Conservation (phyloP, 2,113 vertebrate genomes). For the Saguinus midas region DNA sequence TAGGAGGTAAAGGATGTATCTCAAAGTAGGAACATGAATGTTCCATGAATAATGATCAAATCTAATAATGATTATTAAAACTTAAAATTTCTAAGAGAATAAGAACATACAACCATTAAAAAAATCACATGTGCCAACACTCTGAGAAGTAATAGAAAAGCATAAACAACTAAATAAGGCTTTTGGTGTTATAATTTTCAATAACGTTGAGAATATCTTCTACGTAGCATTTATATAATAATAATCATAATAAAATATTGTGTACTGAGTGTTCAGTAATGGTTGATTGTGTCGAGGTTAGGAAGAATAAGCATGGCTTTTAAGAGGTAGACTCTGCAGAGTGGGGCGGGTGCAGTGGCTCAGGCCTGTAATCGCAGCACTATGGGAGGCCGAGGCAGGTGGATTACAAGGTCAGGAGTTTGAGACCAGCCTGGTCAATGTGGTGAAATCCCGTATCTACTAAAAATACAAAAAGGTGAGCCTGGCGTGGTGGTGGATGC, state of each 20-base stretch:
- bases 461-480: too few species aligned
- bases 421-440: too few species aligned
- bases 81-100: background rate
- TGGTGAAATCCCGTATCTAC: too few species aligned
- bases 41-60: background rate
- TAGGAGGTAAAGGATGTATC: background rate
- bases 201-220: background rate
- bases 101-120: background rate
- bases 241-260: background rate
- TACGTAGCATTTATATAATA: background rate
- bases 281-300: background rate
- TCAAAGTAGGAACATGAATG: background rate
- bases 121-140: background rate
- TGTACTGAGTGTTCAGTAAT: background rate
- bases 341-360: too few species aligned
- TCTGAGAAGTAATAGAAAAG: background rate
- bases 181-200: background rate
- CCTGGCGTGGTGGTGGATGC: too few species aligned
- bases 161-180: background rate
- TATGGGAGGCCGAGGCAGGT: too few species aligned
- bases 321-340: background rate
- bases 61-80: background rate
- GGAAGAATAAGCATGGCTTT: background rate
- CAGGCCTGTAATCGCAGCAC: too few species aligned
- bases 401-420: too few species aligned